A percentile compares a stretch with the other conserved stretches of the same genome.
phyloP scores from a whole-genome alignment of 2,113 vertebrate genomes.

The Oncorhynchus tshawytscha region DNA sequence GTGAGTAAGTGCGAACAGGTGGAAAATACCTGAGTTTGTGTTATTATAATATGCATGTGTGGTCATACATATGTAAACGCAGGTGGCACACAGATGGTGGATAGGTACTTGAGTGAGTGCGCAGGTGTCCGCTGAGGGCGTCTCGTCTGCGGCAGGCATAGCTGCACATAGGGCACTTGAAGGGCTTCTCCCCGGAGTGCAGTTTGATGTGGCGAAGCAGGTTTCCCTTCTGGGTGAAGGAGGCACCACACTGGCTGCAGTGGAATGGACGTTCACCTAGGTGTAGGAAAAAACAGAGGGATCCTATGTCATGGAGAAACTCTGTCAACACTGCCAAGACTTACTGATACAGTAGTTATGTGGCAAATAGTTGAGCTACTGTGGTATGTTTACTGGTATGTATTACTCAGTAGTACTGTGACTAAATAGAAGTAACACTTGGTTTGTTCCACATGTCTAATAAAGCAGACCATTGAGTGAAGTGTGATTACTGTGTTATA shows the following conservation, averaged over 20 bases:
- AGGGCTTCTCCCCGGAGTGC: conserved; percentile 94
- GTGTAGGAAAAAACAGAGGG: background rate
- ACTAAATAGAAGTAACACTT: too few species aligned
- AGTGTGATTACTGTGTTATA: too few species aligned
- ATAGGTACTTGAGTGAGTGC: conserved; percentile 91
- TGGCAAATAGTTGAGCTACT: too few species aligned
- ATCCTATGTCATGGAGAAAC: background rate
- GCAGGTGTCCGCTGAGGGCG: conserved; percentile 90
- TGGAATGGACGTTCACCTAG: conserved; percentile 95
- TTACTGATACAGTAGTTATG: too few species aligned
- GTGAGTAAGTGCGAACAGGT: conserved; percentile 36
- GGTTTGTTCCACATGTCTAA: too few species aligned
- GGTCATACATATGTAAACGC: background rate
- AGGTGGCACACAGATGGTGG: conserved; percentile 11
- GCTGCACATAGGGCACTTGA: conserved; percentile 95
- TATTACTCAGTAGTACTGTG: too few species aligned
- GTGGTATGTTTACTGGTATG: too few species aligned
- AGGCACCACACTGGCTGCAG: conserved; percentile 91
- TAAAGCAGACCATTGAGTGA: too few species aligned
- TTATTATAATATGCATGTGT: background rate
- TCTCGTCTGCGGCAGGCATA: conserved; percentile 93
- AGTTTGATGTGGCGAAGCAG: conserved; percentile 95
- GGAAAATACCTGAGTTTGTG: conserved; percentile 14
- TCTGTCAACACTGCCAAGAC: too few species aligned
- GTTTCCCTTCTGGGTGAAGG: conserved; percentile 97